A percentile compares a stretch with the other conserved stretches of the same genome.
phyloP scores from a whole-genome alignment of 2,888 invertebrate genomes.

The Pristionchus mayeri region DNA sequence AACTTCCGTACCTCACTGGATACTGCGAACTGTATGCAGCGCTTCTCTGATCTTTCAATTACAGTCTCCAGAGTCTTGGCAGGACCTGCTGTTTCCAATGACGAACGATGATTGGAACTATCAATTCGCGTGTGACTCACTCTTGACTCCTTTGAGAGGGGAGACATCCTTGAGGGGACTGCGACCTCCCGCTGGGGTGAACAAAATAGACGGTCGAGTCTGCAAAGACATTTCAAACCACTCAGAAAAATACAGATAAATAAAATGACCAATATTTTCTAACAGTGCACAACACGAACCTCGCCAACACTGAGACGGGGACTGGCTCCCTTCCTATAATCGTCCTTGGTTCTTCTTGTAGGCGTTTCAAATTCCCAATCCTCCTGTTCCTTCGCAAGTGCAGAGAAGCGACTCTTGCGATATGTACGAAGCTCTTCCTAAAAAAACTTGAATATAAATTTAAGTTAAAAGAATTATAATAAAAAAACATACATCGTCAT shows the following conservation, averaged over 20 bases:
- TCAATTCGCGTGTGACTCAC: background rate
- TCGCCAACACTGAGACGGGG: conserved; percentile 63
- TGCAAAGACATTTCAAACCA: background rate
- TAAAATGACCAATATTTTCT: background rate
- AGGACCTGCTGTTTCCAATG: background rate
- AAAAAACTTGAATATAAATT: background rate
- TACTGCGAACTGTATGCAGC: conserved; percentile 14
- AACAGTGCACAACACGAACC: background rate
- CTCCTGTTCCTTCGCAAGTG: conserved; percentile 39
- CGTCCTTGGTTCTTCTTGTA: conserved; percentile 57
- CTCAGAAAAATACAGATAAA: background rate
- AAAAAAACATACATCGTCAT: conserved; percentile 1
- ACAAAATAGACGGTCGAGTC: conserved; percentile 59
- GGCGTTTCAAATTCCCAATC: conserved; percentile 9
- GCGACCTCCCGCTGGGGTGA: conserved; percentile 55
- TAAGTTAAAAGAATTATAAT: background rate
- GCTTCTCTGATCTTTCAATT: background rate
- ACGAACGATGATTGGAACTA: no score
- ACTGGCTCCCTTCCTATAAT: conserved; percentile 61
- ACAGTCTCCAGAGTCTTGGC: conserved; percentile 1
- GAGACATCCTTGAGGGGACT: conserved; percentile 49
- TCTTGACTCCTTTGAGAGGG: no score
- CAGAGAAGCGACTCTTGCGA: conserved; percentile 42
- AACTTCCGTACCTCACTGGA: background rate
- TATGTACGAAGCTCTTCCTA: conserved; percentile 12